phyloP scores from a whole-genome alignment of 2,113 vertebrate species.

The Lycaon pictus region DNA sequence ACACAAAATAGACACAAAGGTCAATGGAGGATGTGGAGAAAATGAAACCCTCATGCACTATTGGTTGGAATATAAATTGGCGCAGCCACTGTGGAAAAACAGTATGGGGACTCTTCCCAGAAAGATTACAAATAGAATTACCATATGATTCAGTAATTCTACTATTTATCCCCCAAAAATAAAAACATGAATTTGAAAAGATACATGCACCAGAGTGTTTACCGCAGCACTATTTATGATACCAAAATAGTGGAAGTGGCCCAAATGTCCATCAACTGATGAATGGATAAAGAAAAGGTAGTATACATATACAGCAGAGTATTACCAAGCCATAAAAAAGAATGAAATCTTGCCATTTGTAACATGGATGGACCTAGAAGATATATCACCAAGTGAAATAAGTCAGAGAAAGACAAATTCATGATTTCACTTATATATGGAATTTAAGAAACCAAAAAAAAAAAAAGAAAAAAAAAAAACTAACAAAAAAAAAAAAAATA shows the following conservation, averaged over 20 bases:
- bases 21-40: not conserved
- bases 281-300: not conserved
- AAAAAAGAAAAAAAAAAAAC: not conserved
- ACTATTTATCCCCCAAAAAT: not conserved
- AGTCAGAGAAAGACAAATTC: not conserved
- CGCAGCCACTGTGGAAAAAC: not conserved
- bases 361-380: not conserved
- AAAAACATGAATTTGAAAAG: not conserved
- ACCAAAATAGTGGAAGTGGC: not conserved
- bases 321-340: not conserved
- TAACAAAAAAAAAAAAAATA: not conserved
- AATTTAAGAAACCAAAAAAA: not conserved
- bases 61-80: not conserved
- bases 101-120: not conserved
- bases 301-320: not conserved
- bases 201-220: not conserved
- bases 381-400: not conserved
- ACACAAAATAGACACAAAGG: not conserved
- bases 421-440: not conserved
- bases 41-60: not conserved
- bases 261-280: not conserved
- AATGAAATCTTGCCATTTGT: not conserved
- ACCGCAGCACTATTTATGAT: not conserved
- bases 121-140: not conserved
- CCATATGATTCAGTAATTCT: not conserved